These are phyloP conservation scores for Proisotoma minuta DNA, from an alignment of 2,888 invertebrate genomes.

Conservation along the genomic window DNA sequence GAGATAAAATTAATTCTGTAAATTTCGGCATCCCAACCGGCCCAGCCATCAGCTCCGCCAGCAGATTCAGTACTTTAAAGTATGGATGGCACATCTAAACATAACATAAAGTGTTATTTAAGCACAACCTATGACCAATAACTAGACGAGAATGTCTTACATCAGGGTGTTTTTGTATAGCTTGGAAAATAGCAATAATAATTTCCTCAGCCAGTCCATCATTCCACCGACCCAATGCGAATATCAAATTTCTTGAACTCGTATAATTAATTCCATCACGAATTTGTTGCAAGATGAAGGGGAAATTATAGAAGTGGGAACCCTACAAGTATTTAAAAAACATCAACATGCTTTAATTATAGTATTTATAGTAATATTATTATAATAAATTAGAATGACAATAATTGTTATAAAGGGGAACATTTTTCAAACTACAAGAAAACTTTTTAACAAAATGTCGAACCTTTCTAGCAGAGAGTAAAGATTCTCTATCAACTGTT, in stretches of 20 bases:
- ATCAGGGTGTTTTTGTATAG: constrained; percentile 85
- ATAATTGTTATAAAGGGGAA: too few relatives aligned
- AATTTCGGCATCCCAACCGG: constrained; percentile 82
- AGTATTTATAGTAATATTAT: too few relatives aligned
- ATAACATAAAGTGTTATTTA: constrained; percentile 40
- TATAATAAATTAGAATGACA: too few relatives aligned
- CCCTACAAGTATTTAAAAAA: too few relatives aligned
- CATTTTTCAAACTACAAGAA: too few relatives aligned
- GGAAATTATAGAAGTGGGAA: constrained; percentile 59
- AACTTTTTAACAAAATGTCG: neutral
- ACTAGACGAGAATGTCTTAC: constrained; percentile 52
- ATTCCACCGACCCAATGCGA: constrained; percentile 86
- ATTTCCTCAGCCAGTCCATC: constrained; percentile 82
- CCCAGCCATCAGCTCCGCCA: constrained; percentile 72
- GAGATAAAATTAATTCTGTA: constrained; percentile 78
- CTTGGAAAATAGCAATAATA: constrained; percentile 82
- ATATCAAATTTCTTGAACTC: constrained; percentile 85
- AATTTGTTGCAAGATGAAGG: constrained; percentile 90
- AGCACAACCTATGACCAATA: too few relatives aligned
- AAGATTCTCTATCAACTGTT: constrained; percentile 50
- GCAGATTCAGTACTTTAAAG: constrained; percentile 80
- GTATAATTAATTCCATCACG: constrained; percentile 87
- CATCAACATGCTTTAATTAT: too few relatives aligned
- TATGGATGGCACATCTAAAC: constrained; percentile 76
- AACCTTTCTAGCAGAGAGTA: neutral